These are phyloP conservation scores for Crossaster papposus DNA, from an alignment of 53 echinoderm and acorn worm species.

Conservation along the genomic window DNA sequence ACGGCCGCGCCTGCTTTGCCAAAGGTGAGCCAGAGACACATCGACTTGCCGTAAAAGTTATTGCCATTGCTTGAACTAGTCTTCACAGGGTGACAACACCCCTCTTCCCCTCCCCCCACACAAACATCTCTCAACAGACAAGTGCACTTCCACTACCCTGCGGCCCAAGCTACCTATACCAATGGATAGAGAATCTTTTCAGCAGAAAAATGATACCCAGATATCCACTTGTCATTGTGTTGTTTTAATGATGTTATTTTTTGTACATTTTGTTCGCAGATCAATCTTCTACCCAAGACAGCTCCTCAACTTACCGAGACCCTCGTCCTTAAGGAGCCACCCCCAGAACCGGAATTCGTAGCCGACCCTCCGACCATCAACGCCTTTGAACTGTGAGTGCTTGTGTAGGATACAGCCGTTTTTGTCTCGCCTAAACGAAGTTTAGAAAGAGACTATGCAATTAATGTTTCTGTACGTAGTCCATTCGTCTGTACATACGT, in stretches of 20 bases:
- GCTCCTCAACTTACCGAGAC: slow-evolving; percentile 71
- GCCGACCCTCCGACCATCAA: slow-evolving; percentile 95
- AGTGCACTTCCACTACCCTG: too few relatives aligned
- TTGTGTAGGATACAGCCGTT: not conserved
- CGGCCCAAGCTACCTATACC: too few relatives aligned
- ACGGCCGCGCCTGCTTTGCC: slow-evolving; percentile 32
- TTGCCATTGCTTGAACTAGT: too few relatives aligned
- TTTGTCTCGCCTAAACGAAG: not conserved
- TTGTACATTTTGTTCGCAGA: not conserved
- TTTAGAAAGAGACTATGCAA: not conserved
- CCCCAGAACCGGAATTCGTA: slow-evolving; percentile 87
- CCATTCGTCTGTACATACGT: too few relatives aligned
- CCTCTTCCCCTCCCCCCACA: too few relatives aligned
- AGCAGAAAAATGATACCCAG: too few relatives aligned
- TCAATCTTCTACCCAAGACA: slow-evolving; percentile 53
- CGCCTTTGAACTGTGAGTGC: slow-evolving; percentile 91
- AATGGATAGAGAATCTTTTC: too few relatives aligned
- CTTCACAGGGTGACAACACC: too few relatives aligned
- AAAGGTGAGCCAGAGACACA: slow-evolving; percentile 61
- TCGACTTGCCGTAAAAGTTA: not conserved
- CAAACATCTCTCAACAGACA: too few relatives aligned
- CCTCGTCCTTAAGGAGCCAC: slow-evolving; percentile 88
- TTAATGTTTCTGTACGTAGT: too few relatives aligned
- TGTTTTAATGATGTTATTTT: not conserved
- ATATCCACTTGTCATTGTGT: too few relatives aligned